These are phyloP conservation scores for Drosophila triauraria DNA, from an alignment of 1,140 invertebrate genomes.

Conservation along the genomic window DNA sequence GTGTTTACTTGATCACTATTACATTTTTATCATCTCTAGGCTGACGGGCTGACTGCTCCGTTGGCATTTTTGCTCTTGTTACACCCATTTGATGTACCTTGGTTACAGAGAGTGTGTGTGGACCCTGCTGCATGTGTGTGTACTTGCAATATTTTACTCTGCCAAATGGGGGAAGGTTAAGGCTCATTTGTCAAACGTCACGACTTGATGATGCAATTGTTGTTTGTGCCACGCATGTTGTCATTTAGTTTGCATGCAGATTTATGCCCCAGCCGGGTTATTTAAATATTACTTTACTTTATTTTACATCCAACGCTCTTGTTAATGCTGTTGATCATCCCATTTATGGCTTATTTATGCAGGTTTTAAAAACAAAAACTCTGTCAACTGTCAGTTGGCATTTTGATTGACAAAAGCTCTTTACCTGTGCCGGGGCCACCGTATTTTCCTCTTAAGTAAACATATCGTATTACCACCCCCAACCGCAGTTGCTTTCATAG, in stretches of 20 bases:
- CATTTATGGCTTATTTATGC: conserved; percentile 76
- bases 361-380: conserved; percentile 66
- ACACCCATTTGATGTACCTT: conserved; percentile 81
- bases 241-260: conserved; percentile 78
- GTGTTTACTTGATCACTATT: not conserved
- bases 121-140: conserved; percentile 26
- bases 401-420: conserved; percentile 53
- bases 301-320: conserved; percentile 15
- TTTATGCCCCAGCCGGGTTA: conserved; percentile 67
- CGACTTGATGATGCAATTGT: conserved; percentile 81
- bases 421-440: conserved; percentile 38
- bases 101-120: conserved; percentile 38
- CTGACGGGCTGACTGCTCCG: conserved; percentile 38
- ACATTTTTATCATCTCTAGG: conserved; percentile 16
- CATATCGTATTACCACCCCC: conserved; percentile 65
- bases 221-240: conserved; percentile 54
- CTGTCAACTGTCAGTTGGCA: conserved; percentile 71
- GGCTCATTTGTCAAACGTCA: conserved; percentile 81
- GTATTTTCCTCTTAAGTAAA: conserved; percentile 54
- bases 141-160: conserved; percentile 76
- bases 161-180: conserved; percentile 57
- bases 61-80: conserved; percentile 71
- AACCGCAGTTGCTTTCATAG: conserved; percentile 3
- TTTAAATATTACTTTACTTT: conserved; percentile 69
- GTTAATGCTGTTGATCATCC: conserved; percentile 30